These are phyloP conservation scores for Urocynchramus pylzowi DNA, from an alignment of 2,113 vertebrate species.

Conservation along the genomic window DNA sequence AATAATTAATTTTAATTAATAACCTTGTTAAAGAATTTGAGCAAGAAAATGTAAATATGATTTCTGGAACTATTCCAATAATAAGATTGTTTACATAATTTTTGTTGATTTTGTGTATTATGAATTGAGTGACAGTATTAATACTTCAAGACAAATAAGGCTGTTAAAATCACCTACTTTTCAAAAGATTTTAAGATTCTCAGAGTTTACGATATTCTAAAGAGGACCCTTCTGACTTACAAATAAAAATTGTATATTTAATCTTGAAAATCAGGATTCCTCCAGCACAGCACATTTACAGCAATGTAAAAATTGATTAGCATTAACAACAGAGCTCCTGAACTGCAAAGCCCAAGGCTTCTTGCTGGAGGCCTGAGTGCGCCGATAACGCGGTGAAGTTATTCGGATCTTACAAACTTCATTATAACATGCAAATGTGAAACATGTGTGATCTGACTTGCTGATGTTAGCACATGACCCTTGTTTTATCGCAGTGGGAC, in stretches of 20 bases:
- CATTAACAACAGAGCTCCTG: background rate
- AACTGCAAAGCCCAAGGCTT: background rate
- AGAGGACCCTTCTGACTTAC: background rate
- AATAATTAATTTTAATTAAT: background rate
- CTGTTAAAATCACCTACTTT: background rate
- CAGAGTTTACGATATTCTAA: background rate
- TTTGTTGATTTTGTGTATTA: background rate
- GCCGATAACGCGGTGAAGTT: background rate
- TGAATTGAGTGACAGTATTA: background rate
- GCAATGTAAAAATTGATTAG: background rate
- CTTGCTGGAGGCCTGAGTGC: background rate
- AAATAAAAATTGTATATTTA: background rate
- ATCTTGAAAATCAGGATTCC: background rate
- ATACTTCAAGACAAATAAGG: background rate
- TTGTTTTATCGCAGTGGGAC: background rate
- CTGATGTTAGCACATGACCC: background rate
- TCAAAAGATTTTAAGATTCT: background rate
- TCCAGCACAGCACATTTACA: background rate
- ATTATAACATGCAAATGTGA: slow-evolving; percentile 27
- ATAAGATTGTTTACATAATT: background rate
- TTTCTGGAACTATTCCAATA: background rate
- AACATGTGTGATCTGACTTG: background rate
- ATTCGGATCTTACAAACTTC: background rate
- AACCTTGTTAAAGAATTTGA: background rate
- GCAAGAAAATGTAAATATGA: background rate